Evolutionary conservation across 2,888 invertebrate species (phyloP).

Genomic region (Choristoneura rosaceana): DNA sequence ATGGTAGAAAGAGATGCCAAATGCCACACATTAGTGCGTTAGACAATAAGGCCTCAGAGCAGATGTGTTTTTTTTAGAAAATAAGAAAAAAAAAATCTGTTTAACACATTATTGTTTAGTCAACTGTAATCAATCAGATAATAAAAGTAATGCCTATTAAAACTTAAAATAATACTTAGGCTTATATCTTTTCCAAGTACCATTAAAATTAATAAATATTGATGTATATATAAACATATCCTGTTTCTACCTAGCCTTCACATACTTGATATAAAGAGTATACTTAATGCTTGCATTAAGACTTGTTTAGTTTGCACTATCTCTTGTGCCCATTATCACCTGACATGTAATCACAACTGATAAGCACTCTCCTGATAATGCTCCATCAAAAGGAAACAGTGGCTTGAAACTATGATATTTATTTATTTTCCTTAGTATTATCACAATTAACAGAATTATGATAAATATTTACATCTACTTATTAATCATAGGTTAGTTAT

Average conservation of each 20-base stretch:
- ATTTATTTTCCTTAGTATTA: constrained; percentile 16
- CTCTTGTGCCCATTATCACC: constrained; percentile 42
- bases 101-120: too few species aligned
- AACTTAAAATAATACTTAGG: neutral
- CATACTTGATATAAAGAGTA: constrained; percentile 4
- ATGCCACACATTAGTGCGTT: too few species aligned
- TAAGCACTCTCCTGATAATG: constrained; percentile 41
- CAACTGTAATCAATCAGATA: too few species aligned
- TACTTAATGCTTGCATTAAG: constrained; percentile 15
- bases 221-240: neutral
- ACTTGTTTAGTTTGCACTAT: constrained; percentile 37
- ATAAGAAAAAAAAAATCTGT: too few species aligned
- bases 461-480: neutral
- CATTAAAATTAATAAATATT: neutral
- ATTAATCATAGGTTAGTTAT: neutral
- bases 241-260: constrained; percentile 1
- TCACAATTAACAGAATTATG: constrained; percentile 5
- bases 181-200: neutral
- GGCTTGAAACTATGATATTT: constrained; percentile 16
- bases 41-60: too few species aligned
- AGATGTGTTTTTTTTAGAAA: too few species aligned
- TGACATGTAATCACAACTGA: constrained; percentile 46
- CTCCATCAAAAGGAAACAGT: constrained; percentile 23
- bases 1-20: too few species aligned
- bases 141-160: neutral